phyloP scores from a whole-genome alignment of 2,113 vertebrate genomes.

The Atractosteus spatula region DNA sequence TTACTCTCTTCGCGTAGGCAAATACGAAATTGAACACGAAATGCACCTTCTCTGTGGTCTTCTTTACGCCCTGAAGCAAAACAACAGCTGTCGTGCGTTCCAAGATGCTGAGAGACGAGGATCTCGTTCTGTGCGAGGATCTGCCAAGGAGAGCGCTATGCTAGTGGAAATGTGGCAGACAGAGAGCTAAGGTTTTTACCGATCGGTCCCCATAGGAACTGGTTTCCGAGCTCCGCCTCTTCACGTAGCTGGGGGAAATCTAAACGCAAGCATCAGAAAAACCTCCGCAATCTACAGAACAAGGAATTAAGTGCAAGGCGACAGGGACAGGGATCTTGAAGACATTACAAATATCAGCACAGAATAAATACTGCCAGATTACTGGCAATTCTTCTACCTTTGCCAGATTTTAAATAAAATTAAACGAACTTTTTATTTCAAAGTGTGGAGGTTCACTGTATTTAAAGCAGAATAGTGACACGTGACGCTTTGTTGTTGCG shows the following conservation, averaged over 20 bases:
- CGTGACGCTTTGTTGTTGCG: no score
- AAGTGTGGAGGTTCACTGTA: no score
- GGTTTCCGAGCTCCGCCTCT: constrained; percentile 37
- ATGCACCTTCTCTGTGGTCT: background rate
- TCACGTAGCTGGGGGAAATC: background rate
- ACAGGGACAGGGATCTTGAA: no score
- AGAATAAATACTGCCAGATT: no score
- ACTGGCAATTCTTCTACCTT: no score
- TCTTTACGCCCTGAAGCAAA: background rate
- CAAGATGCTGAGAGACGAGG: background rate
- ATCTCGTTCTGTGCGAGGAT: background rate
- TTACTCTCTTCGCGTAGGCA: no score
- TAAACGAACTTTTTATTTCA: no score
- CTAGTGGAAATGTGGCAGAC: background rate
- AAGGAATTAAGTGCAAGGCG: no score
- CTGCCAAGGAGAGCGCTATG: background rate
- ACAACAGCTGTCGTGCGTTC: background rate
- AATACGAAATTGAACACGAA: background rate
- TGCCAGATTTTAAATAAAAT: no score
- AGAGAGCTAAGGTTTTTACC: constrained; percentile 25
- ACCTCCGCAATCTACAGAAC: no score
- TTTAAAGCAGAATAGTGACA: no score
- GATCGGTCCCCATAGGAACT: constrained; percentile 48
- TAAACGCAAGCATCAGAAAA: constrained; percentile 2
- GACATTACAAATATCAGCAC: no score